Conservation (phyloP, 1,140 invertebrate species). For the Metopolophium dirhodum region DNA sequence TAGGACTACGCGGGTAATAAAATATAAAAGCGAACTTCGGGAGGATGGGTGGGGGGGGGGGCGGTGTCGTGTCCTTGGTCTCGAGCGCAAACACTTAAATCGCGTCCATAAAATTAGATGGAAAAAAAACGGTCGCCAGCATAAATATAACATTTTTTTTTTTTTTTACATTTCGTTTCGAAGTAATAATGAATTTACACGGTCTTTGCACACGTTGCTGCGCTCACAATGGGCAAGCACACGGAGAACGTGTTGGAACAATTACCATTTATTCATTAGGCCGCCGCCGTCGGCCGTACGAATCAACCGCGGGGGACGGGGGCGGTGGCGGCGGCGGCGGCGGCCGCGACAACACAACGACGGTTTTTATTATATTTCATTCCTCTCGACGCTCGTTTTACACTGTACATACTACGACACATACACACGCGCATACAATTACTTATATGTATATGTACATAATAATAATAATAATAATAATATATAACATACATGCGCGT, state of each 20-base stretch:
- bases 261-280: slow-evolving; percentile 57
- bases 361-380: slow-evolving; percentile 47
- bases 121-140: slow-evolving; percentile 55
- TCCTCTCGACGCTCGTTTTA: slow-evolving; percentile 22
- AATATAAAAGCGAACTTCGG: slow-evolving; percentile 18
- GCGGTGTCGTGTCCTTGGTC: slow-evolving; percentile 38
- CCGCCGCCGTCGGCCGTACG: slow-evolving; percentile 17
- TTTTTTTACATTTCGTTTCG: slow-evolving; percentile 54
- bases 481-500: background rate
- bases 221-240: slow-evolving; percentile 46
- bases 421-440: background rate
- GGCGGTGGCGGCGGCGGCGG: background rate
- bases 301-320: background rate
- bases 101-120: slow-evolving; percentile 57
- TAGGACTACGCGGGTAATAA: background rate
- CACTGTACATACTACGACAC: slow-evolving; percentile 23
- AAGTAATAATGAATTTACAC: slow-evolving; percentile 57
- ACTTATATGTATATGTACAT: background rate
- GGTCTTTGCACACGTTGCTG: slow-evolving; percentile 56
- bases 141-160: slow-evolving; percentile 54
- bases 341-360: slow-evolving; percentile 27
- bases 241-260: slow-evolving; percentile 55
- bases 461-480: background rate
- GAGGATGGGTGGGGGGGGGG: background rate
- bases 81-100: slow-evolving; percentile 54